These are phyloP conservation scores for Rhyacophila brunnea DNA, from an alignment of 1,140 invertebrate species.

Conservation along the genomic window DNA sequence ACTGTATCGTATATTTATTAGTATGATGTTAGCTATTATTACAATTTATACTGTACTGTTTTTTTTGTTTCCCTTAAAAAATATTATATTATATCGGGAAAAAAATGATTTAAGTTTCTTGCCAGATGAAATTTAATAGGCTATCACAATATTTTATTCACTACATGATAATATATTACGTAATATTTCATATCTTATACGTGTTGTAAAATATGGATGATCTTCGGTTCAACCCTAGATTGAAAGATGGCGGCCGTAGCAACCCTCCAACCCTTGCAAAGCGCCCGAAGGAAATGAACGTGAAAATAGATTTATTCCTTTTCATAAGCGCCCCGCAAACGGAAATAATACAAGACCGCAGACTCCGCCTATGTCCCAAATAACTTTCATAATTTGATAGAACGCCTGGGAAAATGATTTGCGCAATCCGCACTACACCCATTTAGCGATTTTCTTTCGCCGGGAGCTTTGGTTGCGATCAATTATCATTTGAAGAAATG, in stretches of 20 bases:
- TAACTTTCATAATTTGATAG: constrained; percentile 7
- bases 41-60: too few relatives aligned
- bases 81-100: too few relatives aligned
- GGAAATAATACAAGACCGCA: constrained; percentile 9
- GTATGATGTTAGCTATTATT: too few relatives aligned
- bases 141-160: too few relatives aligned
- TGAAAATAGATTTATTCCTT: constrained; percentile 33
- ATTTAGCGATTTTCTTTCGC: neutral
- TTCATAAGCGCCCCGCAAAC: constrained; percentile 22
- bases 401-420: neutral
- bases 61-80: too few relatives aligned
- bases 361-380: neutral
- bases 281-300: constrained; percentile 24
- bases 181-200: too few relatives aligned
- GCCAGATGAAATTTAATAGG: too few relatives aligned
- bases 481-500: too few relatives aligned
- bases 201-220: too few relatives aligned
- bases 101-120: too few relatives aligned
- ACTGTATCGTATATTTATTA: too few relatives aligned
- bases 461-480: neutral
- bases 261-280: neutral
- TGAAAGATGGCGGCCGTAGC: neutral
- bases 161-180: too few relatives aligned
- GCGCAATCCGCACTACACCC: neutral
- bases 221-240: neutral